Percentiles rank a stretch among this genome's conserved stretches.
Conservation (phyloP, 2,797 vertebrate genomes). For the Sylvilagus floridanus region DNA sequence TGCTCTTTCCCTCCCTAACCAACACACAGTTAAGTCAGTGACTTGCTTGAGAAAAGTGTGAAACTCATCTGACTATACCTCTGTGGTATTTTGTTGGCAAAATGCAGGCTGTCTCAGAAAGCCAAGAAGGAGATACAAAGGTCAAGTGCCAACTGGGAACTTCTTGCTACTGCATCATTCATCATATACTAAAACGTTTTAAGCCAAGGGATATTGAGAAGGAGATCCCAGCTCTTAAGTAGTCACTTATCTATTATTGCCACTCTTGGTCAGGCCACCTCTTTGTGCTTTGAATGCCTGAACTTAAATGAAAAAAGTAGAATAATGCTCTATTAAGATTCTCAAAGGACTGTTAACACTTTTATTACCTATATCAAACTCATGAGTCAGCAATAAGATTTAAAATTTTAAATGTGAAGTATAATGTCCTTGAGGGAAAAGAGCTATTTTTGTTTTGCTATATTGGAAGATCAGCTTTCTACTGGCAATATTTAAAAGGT, state of each 20-base stretch:
- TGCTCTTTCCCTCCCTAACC: constrained; percentile 43
- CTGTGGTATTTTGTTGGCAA: constrained; percentile 61
- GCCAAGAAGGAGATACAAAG: constrained; percentile 53
- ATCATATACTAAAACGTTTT: constrained; percentile 44
- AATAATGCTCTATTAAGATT: constrained; percentile 54
- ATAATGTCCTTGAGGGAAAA: constrained; percentile 64
- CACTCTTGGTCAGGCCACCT: constrained; percentile 54
- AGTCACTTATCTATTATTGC: constrained; percentile 43
- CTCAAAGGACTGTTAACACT: constrained; percentile 58
- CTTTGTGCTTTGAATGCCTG: constrained; percentile 45
- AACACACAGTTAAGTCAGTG: constrained; percentile 29
- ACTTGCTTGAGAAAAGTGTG: constrained; percentile 60
- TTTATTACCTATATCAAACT: constrained; percentile 66
- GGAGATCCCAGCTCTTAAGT: constrained; percentile 35
- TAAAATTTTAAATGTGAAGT: constrained; percentile 64
- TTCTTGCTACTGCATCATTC: constrained; percentile 57
- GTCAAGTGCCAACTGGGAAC: constrained; percentile 43
- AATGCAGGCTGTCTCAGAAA: constrained; percentile 63
- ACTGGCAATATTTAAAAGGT: constrained; percentile 3
- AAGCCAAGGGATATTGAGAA: constrained; percentile 44
- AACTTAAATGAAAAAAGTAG: constrained; percentile 38
- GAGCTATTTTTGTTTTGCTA: constrained; percentile 6
- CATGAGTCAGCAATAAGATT: constrained; percentile 47
- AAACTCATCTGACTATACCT: constrained; percentile 53
- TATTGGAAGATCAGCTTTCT: constrained; percentile 45